Base-by-base conservation (phyloP, 2,888 invertebrate species). In the Incurvaria masculella region DNA sequence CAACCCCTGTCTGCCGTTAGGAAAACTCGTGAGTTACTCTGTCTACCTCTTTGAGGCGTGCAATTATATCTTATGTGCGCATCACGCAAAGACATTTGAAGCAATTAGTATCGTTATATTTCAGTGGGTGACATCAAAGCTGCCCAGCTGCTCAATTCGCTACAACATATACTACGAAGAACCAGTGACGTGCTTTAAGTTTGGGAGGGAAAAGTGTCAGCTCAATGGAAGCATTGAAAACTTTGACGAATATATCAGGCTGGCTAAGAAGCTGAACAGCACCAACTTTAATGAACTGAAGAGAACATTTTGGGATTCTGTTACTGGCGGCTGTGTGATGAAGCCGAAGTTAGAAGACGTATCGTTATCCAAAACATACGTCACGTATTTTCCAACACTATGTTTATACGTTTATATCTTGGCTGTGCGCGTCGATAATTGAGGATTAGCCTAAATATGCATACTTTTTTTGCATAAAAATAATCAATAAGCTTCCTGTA, bases 11-110 rank as follows among this genome's bases (percentile, higher is more conserved):
- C n/a, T n/a, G n/a, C n/a, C n/a, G n/a, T n/a, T n/a, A n/a, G n/a
- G n/a, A n/a, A n/a, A n/a, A n/a, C n/a, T 52, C 94, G 86, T 64
- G 90, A 92, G 56, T 69, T 79, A 48, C 42, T 47, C 43, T 2
- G 16, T 26, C 20, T 38, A 39, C 41, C 44, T 14, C 19, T 14
- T 42, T 42, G 42, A 42, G 42, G 42, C 17, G 42, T 42, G 42
- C 42, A 43, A n/a, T n/a, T n/a, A n/a, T n/a, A n/a, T n/a, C n/a
- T n/a, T n/a, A n/a, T n/a, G n/a, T n/a, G n/a, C n/a, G n/a, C n/a
- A n/a, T n/a, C n/a, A n/a, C n/a, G n/a, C n/a, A n/a, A n/a, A n/a
- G n/a, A n/a, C n/a, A 43, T n/a, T 43, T 43, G 5, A 18, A 43
- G 23, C 26, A 43, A 43, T 26, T 11, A 43, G 6, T 43, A 43